Conservation (phyloP, 2,797 vertebrate species). For the Cichlasoma orientale region DNA sequence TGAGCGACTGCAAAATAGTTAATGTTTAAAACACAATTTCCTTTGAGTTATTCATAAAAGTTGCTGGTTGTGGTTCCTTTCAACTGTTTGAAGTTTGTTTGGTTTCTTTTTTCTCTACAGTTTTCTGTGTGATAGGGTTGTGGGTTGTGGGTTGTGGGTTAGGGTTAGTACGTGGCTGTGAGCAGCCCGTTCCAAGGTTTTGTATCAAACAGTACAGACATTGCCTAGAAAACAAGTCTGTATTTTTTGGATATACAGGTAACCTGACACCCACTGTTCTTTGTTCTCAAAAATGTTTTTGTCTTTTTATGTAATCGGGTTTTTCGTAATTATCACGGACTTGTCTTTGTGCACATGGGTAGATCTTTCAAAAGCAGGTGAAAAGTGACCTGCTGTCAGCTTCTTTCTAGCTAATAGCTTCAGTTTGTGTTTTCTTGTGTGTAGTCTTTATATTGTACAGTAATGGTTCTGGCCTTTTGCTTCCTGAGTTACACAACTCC, state of each 20-base stretch:
- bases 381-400: constrained; percentile 13
- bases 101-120: not conserved
- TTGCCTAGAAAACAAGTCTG: not conserved
- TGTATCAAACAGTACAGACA: not conserved
- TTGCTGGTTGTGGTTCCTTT: constrained; percentile 1
- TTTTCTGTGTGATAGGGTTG: not conserved
- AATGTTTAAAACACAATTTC: constrained; percentile 3
- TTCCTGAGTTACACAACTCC: not conserved
- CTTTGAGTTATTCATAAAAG: not conserved
- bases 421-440: constrained; percentile 13
- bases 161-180: not conserved
- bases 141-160: too few species aligned
- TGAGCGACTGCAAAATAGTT: constrained; percentile 8
- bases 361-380: constrained; percentile 7
- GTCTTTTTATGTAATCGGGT: not conserved
- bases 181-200: not conserved
- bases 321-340: constrained; percentile 9
- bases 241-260: not conserved
- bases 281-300: not conserved
- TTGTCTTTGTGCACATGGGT: not conserved
- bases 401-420: constrained; percentile 18
- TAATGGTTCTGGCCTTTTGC: constrained; percentile 31
- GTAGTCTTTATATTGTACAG: constrained; percentile 13
- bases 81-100: constrained; percentile 6
- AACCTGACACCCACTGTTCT: not conserved